Conservation (phyloP, 2,797 vertebrate genomes). For the Pygocentrus nattereri region DNA sequence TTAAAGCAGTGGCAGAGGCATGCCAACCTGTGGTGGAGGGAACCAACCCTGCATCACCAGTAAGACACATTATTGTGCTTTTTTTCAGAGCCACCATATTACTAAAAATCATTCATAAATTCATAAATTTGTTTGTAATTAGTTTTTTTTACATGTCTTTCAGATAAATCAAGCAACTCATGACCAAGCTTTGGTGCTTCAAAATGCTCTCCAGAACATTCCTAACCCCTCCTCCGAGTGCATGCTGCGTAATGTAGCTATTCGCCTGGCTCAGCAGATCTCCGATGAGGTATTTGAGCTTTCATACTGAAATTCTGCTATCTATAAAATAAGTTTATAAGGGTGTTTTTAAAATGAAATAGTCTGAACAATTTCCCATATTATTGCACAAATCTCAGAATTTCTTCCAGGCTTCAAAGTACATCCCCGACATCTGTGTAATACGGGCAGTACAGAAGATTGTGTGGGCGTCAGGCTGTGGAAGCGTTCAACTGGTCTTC, state of each 20-base stretch:
- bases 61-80: slow-evolving; percentile 62
- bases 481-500: slow-evolving; percentile 94
- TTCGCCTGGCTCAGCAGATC: slow-evolving; percentile 97
- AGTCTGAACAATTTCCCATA: not conserved
- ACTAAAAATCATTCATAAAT: too few relatives aligned
- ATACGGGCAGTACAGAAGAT: slow-evolving; percentile 98
- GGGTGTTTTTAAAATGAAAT: not conserved
- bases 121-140: too few relatives aligned
- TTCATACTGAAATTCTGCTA: rapidly evolving
- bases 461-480: slow-evolving; percentile 97
- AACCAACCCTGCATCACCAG: slow-evolving; percentile 90
- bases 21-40: slow-evolving; percentile 95
- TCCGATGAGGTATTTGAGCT: slow-evolving; percentile 89
- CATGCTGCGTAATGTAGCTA: slow-evolving; percentile 98
- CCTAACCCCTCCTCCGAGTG: slow-evolving; percentile 97
- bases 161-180: slow-evolving; percentile 96
- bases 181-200: slow-evolving; percentile 97
- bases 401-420: slow-evolving; percentile 93
- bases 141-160: not conserved
- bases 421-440: slow-evolving; percentile 98
- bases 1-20: slow-evolving; percentile 96
- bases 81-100: not conserved
- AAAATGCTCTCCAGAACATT: slow-evolving; percentile 98
- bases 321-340: not conserved
- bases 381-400: slow-evolving; percentile 63